A percentile compares a stretch with the other conserved stretches of the same genome.
Evolutionary conservation across 2,113 vertebrate species (phyloP).

Genomic region (Ceuthmochares aereus): DNA sequence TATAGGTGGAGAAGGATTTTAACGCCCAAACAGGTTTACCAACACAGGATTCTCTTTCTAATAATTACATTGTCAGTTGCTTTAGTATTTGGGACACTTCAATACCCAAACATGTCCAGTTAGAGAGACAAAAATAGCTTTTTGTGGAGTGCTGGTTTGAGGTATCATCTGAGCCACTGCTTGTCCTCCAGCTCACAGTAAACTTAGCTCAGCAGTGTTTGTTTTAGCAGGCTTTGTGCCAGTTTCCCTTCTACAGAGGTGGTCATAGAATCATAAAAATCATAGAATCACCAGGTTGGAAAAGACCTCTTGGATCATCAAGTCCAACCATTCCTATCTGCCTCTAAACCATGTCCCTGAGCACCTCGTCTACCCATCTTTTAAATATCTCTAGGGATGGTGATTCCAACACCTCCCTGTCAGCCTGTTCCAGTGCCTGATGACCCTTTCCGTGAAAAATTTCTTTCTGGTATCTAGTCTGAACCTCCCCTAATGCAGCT

Average conservation of each 20-base stretch:
- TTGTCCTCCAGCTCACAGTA: neutral
- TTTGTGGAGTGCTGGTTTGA: neutral
- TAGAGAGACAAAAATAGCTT: neutral
- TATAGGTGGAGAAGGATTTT: neutral
- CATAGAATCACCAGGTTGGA: no score
- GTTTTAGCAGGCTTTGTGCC: accelerated
- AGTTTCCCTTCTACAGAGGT: neutral
- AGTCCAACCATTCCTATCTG: no score
- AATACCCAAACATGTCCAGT: neutral
- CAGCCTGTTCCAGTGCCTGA: no score
- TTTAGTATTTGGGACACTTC: neutral
- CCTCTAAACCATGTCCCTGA: no score
- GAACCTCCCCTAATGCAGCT: no score
- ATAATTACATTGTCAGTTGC: neutral
- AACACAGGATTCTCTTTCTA: neutral
- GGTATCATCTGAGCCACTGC: neutral
- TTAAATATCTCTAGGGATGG: no score
- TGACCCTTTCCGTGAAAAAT: no score
- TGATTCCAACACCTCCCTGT: no score
- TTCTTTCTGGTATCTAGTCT: no score
- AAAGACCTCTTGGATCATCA: no score
- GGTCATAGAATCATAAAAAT: no score
- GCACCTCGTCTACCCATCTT: no score
- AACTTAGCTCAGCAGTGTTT: neutral
- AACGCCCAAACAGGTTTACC: neutral